Conservation (phyloP, 2,888 invertebrate genomes). For the Strigamia maritima region DNA sequence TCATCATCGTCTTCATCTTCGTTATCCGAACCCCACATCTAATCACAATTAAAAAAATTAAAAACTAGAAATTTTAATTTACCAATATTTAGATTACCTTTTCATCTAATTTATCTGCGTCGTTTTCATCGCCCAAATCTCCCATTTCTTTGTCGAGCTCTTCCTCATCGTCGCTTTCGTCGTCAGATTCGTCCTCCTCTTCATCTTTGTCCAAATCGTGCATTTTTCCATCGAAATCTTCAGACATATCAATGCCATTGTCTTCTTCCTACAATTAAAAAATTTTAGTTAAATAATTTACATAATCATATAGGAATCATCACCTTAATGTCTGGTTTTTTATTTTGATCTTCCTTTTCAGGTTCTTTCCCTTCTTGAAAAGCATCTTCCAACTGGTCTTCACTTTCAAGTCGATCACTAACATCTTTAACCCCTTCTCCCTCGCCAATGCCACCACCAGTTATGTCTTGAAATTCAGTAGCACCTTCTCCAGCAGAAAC, state of each 20-base stretch:
- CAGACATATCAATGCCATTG: constrained; percentile 91
- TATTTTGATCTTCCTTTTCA: constrained; percentile 57
- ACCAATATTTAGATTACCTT: constrained; percentile 47
- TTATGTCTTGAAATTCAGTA: constrained; percentile 55
- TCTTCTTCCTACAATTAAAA: constrained; percentile 66
- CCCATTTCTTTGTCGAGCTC: constrained; percentile 96
- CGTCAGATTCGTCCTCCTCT: constrained; percentile 62
- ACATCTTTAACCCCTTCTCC: constrained; percentile 92
- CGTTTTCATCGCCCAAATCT: constrained; percentile 73
- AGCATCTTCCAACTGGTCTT: constrained; percentile 88
- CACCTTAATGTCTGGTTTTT: constrained; percentile 62
- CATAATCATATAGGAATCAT: constrained; percentile 25
- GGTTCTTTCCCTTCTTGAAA: constrained; percentile 69
- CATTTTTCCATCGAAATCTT: constrained; percentile 86
- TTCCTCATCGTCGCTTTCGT: constrained; percentile 62
- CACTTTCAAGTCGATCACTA: constrained; percentile 83
- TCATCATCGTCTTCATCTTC: constrained; percentile 66
- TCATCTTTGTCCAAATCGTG: constrained; percentile 72
- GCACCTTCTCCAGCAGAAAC: constrained; percentile 50
- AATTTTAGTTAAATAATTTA: constrained; percentile 20
- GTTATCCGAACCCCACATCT: constrained; percentile 59
- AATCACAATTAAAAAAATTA: neutral
- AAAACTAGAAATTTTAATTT: neutral
- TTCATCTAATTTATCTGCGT: constrained; percentile 68
- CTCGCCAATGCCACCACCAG: constrained; percentile 85